phyloP scores from a whole-genome alignment of 1,140 invertebrate genomes.

The Lerema accius region DNA sequence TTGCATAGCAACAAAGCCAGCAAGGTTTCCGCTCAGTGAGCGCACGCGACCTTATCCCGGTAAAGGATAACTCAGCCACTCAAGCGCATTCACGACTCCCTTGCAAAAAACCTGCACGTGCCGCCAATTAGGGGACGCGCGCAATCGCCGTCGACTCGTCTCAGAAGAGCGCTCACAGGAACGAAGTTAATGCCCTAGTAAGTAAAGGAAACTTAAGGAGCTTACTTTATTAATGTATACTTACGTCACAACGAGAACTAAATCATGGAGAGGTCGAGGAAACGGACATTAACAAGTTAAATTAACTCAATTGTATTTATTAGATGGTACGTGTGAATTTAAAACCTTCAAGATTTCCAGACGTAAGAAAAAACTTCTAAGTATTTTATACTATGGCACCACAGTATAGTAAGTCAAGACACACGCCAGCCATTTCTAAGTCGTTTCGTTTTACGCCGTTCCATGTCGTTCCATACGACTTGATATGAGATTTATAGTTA shows the following conservation, averaged over 20 bases:
- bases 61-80: constrained; percentile 37
- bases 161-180: constrained; percentile 69
- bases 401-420: constrained; percentile 62
- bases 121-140: constrained; percentile 68
- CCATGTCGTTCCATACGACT: constrained; percentile 62
- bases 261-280: no score
- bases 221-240: neutral
- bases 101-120: constrained; percentile 71
- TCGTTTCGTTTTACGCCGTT: constrained; percentile 55
- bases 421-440: constrained; percentile 58
- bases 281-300: neutral
- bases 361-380: neutral
- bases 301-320: no score
- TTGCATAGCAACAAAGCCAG: constrained; percentile 17
- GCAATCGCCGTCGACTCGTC: constrained; percentile 51
- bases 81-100: constrained; percentile 52
- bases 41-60: constrained; percentile 38
- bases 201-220: constrained; percentile 18
- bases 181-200: constrained; percentile 41
- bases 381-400: constrained; percentile 39
- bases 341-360: no score
- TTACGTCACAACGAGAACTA: neutral
- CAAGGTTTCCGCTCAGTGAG: constrained; percentile 25
- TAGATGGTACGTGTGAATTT: neutral
- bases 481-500: constrained; percentile 41